Evolutionary conservation across 2,797 vertebrate species (phyloP), one percentile per base, ranked within the genome.

Genomic region (Anisognathus igniventris): DNA sequence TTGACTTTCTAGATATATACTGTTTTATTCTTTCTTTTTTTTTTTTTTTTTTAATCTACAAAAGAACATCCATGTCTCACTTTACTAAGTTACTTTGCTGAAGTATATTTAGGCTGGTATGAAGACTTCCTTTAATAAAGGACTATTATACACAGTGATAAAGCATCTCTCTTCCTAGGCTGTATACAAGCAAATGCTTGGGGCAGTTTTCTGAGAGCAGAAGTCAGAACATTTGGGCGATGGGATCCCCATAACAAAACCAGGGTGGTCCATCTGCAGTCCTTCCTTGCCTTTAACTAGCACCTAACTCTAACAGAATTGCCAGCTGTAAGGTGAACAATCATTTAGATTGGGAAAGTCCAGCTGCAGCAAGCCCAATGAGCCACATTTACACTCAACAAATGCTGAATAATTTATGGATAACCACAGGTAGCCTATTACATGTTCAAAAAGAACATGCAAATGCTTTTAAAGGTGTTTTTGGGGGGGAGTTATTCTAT

Each of bases 401-500:
- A 31, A 37, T 40, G 9, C 7, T 47, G 10, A 31, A 33, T 44
- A 14, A 37, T 25, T 56, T 54, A 17, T 4, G 13, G 31, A 12
- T 21, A 84, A 78, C 22, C 3, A 18, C 10, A 21, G 0, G 5
- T 3, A 37, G 4, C 18, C 24, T 37, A 57, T 12, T 14, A 5
- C 3, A 7, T 4, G 8, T 27, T 48, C 22, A 56, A 39, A 85
- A 80, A 30, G 4, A 58, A 57, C 2, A 45, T 6, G 3, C 3
- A 1, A 77, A 17, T 28, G 17, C 3, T 65, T 81, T 77, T 28
- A 35, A 65, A 62, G 11, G 4, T 9, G 4, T 2, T 56, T 35
- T 7, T 1, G 1, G 3, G 4, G 7, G 3, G 3, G 1, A 0
- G 53, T 74, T 48, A 45, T 42, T 78, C n/a, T n/a, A 21, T 6